These are phyloP conservation scores for Neoscelio sp. DNA, from an alignment of 2,888 invertebrate genomes.

Conservation along the genomic window DNA sequence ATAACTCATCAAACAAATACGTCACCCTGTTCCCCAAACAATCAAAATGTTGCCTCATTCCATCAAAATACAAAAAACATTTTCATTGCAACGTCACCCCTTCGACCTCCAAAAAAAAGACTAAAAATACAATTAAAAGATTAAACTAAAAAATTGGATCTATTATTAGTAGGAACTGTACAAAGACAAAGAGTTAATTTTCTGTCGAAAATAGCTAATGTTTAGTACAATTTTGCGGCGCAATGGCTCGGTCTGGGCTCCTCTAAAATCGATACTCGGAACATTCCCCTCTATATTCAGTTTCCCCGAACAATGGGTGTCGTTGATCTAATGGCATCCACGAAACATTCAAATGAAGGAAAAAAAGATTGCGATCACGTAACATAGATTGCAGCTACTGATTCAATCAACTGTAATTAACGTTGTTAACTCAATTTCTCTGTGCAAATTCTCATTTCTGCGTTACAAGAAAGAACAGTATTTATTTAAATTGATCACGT, in stretches of 20 bases:
- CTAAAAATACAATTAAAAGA: no score
- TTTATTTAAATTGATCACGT: no score
- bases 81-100: no score
- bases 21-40: no score
- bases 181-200: conserved; percentile 20
- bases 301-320: conserved; percentile 53
- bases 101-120: no score
- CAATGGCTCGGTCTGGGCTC: conserved; percentile 50
- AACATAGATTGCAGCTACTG: conserved; percentile 5
- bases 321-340: conserved; percentile 52
- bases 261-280: conserved; percentile 63
- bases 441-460: no score
- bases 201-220: conserved; percentile 9
- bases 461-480: no score
- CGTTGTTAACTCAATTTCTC: conserved; percentile 11
- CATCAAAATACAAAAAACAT: no score
- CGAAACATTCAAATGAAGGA: conserved; percentile 25
- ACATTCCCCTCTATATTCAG: conserved; percentile 55
- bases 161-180: no score
- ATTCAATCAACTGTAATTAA: conserved; percentile 27
- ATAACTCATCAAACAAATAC: no score
- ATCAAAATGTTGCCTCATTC: no score
- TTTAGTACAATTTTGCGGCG: conserved; percentile 52
- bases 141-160: background rate
- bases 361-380: conserved; percentile 8